Conservation (phyloP, 2,113 vertebrate genomes). For the Myxocyprinus asiaticus region DNA sequence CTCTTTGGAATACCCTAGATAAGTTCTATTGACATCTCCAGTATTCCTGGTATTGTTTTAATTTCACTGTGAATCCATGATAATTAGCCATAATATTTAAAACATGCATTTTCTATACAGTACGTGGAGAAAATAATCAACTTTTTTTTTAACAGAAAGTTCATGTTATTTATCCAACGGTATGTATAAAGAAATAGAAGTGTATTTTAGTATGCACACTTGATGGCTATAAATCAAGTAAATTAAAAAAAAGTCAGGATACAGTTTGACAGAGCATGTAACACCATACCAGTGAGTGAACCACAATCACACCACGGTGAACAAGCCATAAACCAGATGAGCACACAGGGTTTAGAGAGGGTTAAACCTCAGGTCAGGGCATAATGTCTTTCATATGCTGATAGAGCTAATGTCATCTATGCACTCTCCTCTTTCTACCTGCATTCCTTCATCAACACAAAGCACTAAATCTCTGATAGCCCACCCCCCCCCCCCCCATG, state of each 20-base stretch:
- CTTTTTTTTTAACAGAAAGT: too few species aligned
- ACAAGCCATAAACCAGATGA: background rate
- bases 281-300: background rate
- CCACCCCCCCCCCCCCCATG: background rate
- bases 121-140: too few species aligned
- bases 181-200: too few species aligned
- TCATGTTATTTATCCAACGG: too few species aligned
- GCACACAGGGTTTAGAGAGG: conserved; percentile 9
- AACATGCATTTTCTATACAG: too few species aligned
- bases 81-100: too few species aligned
- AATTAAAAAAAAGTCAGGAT: too few species aligned
- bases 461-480: conserved; percentile 20
- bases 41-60: too few species aligned
- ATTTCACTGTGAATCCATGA: too few species aligned
- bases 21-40: background rate
- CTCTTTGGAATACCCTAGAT: too few species aligned
- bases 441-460: conserved; percentile 19
- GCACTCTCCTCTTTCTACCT: conserved; percentile 10
- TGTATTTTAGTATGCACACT: too few species aligned
- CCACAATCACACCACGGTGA: background rate
- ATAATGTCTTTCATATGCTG: conserved; percentile 47
- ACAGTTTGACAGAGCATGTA: background rate
- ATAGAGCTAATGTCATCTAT: background rate
- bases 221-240: background rate
- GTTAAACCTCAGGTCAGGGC: conserved; percentile 39